Base-by-base conservation (phyloP, 2,888 invertebrate species). In the Sclerodermus sp. region DNA sequence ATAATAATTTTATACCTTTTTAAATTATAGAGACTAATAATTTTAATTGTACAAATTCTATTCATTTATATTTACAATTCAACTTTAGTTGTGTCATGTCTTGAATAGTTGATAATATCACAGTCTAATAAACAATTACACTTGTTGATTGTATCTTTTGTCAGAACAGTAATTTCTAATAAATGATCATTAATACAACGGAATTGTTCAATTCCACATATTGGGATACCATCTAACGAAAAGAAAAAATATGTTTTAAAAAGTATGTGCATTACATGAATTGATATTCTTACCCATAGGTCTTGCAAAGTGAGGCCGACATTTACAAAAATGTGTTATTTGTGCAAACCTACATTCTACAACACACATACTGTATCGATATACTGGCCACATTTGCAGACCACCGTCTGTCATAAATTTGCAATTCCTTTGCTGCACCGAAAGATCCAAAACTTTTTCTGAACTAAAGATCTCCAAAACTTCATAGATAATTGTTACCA, bases 241-340 rank as follows among this genome's bases (percentile, higher is more conserved):
- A n/a, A n/a, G n/a, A n/a, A n/a, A n/a, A n/a, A n/a, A n/a, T n/a
- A 23, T 23, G 23, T 23, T 23, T 5, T 23, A 23, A 8, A 23
- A 23, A 5, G 23, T 23, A 23, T 23, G 8, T 23, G 23, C 8
- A 23, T 23, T 5, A 8, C 3, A 8, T 5, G 23, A 5, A 23
- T 23, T 23, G 23, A 23, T 17, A 10, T 39, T 43, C 77, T 78
- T 73, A 88, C 89, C 83, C 52, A 82, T 80, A 51, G 80, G 83
- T 53, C 87, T 82, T 59, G 89, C 89, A 68, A 90, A 90, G 72
- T 89, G 87, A 0, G 91, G 91, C 31, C 87, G 79, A 71, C 91
- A 91, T 0, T 82, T 82, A 68, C 90, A 91, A 45, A 84, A 77
- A 50, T 82, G 79, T 8, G 84, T 74, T 29, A 87, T 83, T 23